These are phyloP conservation scores for Labrus mixtus DNA, from an alignment of 2,113 vertebrate genomes.

Conservation along the genomic window DNA sequence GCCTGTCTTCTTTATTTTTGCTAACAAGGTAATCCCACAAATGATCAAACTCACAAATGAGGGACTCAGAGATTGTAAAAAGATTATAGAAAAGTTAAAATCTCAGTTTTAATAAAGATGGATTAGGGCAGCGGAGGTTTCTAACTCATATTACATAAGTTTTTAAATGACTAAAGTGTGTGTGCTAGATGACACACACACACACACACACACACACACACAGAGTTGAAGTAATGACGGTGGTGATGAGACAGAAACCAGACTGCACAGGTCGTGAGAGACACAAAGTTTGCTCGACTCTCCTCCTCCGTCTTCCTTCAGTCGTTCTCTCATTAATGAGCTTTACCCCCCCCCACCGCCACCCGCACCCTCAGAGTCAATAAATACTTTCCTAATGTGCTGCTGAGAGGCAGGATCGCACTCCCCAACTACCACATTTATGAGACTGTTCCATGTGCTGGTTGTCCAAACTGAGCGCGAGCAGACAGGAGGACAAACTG, in stretches of 20 bases:
- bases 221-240: not conserved
- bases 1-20: no score
- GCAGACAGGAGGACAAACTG: not conserved
- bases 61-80: no score
- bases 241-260: not conserved
- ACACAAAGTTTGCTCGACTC: not conserved
- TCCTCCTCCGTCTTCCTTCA: not conserved
- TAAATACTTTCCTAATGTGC: constrained; percentile 37
- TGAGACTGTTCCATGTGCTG: not conserved
- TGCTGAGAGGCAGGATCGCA: constrained; percentile 3
- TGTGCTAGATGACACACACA: not conserved
- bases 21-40: no score
- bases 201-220: no score
- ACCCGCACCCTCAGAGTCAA: not conserved
- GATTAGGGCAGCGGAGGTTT: no score
- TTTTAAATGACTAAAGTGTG: not conserved
- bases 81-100: no score
- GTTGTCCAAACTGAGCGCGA: constrained; percentile 3
- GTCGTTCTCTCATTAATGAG: constrained; percentile 2
- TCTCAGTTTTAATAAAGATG: no score
- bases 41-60: no score
- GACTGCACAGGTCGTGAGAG: constrained; percentile 11
- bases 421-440: constrained; percentile 2
- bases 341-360: not conserved
- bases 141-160: not conserved